Evolutionary conservation across 2,797 vertebrate species (phyloP).

Genomic region (Arctocebus calabarensis): DNA sequence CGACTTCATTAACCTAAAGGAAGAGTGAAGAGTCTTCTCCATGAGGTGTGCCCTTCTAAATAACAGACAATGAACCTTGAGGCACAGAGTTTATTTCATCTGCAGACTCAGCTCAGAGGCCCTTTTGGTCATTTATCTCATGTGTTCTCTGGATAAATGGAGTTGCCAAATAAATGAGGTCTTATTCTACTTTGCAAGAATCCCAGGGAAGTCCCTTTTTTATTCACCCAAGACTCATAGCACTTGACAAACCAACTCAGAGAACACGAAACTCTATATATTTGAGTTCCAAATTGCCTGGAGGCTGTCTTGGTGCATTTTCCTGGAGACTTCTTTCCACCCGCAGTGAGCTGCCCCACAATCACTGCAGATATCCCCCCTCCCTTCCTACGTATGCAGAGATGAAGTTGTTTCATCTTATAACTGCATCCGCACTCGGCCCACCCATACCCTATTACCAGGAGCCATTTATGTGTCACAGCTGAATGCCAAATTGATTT

Average conservation of each 20-base stretch:
- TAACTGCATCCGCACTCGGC: background rate
- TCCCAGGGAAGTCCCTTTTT: background rate
- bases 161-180: background rate
- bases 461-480: constrained; percentile 75
- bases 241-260: background rate
- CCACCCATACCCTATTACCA: constrained; percentile 66
- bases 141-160: background rate
- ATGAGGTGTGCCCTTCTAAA: background rate
- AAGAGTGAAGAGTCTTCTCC: background rate
- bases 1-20: background rate
- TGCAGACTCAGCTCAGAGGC: background rate
- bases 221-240: background rate
- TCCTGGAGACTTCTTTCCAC: background rate
- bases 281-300: background rate
- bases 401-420: background rate
- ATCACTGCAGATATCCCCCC: background rate
- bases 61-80: background rate
- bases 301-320: background rate
- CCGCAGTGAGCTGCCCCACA: accelerated
- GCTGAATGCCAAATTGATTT: constrained; percentile 80
- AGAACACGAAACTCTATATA: background rate
- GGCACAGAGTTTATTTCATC: background rate
- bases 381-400: accelerated
- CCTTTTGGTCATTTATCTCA: background rate
- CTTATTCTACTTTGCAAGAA: background rate